A percentile compares a stretch with the other conserved stretches of the same genome.
phyloP scores from a whole-genome alignment of 2,888 invertebrate species.

The Mesorhabditis sp. region DNA sequence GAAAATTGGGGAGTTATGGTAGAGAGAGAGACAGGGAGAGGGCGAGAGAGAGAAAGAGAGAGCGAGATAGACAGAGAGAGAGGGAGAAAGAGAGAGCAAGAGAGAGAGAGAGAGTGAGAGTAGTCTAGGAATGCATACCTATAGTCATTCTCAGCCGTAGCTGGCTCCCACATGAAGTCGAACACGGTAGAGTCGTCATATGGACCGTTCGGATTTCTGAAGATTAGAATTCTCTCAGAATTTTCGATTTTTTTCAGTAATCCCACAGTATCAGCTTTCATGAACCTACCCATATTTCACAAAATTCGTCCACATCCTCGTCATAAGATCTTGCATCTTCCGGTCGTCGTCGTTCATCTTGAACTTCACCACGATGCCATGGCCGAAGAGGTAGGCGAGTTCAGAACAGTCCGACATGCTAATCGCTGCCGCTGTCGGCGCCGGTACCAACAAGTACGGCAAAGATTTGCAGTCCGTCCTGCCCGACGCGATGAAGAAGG shows the following conservation, averaged over 20 bases:
- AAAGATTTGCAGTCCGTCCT: background rate
- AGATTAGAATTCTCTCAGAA: background rate
- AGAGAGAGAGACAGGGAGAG: background rate
- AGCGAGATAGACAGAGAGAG: no score
- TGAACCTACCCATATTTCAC: conserved; percentile 44
- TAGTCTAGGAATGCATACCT: conserved; percentile 10
- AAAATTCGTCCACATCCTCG: conserved; percentile 52
- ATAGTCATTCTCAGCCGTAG: conserved; percentile 24
- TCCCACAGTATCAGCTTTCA: no score
- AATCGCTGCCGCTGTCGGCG: background rate
- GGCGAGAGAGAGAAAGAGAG: no score
- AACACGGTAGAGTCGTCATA: conserved; percentile 42
- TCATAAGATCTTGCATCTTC: conserved; percentile 43
- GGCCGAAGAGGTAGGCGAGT: conserved; percentile 49
- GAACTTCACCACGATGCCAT: conserved; percentile 47
- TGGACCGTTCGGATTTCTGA: conserved; percentile 50
- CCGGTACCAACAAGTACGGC: background rate
- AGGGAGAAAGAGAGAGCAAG: no score
- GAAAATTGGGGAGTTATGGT: background rate
- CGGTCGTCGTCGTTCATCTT: conserved; percentile 39
- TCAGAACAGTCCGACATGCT: conserved; percentile 38
- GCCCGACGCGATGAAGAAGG: background rate
- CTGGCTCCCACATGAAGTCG: conserved; percentile 47
- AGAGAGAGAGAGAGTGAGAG: no score
- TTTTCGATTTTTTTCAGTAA: no score